Evolutionary conservation across 2,113 vertebrate genomes (phyloP).

Genomic region (Ploceus nigricollis): DNA sequence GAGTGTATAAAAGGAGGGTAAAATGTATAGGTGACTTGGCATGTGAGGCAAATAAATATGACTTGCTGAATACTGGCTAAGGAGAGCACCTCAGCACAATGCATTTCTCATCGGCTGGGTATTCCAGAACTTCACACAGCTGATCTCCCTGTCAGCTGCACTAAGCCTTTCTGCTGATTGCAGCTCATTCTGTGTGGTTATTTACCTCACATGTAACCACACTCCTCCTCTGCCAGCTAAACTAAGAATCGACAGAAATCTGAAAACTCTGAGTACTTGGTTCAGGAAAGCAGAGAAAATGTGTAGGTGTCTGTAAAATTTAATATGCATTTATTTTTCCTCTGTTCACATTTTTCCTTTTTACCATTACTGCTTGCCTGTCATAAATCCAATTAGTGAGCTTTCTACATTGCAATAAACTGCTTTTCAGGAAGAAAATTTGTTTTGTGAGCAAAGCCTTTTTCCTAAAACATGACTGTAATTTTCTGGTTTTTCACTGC

Average conservation of each 20-base stretch:
- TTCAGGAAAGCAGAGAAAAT: not conserved
- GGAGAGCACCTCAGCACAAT: not conserved
- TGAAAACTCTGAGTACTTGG: not conserved
- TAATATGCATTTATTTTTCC: slow-evolving; percentile 26
- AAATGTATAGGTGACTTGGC: not conserved
- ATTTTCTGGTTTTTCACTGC: slow-evolving; percentile 12
- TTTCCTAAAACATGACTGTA: not conserved
- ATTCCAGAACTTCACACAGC: not conserved
- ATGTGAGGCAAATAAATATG: not conserved
- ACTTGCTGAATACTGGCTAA: not conserved
- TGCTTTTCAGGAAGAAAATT: slow-evolving; percentile 37
- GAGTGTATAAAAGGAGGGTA: not conserved
- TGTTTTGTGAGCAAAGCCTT: slow-evolving; percentile 29
- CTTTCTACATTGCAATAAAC: slow-evolving; percentile 34
- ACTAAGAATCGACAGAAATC: not conserved
- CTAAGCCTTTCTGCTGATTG: not conserved
- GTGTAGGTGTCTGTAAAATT: slow-evolving; percentile 17
- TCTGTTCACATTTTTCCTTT: not conserved
- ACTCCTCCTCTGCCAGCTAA: not conserved
- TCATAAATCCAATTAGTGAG: slow-evolving; percentile 47
- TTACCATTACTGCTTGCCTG: not conserved
- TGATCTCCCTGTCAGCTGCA: not conserved
- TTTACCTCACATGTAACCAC: not conserved
- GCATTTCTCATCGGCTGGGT: accelerated
- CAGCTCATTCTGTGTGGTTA: not conserved